These are phyloP conservation scores for Aplodontia rufa DNA, from an alignment of 2,113 vertebrate species.

Conservation along the genomic window DNA sequence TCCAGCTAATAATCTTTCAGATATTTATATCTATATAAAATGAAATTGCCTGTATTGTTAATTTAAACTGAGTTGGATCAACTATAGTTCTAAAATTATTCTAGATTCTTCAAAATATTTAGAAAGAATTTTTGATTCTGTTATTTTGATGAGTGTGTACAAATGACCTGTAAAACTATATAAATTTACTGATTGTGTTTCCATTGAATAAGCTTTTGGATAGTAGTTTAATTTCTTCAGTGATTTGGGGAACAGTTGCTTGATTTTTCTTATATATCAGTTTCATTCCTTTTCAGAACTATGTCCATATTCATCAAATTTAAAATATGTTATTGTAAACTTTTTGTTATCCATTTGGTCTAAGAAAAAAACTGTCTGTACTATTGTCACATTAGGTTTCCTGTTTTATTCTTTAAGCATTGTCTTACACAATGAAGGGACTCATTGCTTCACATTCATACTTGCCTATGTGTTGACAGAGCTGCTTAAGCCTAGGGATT, in stretches of 20 bases:
- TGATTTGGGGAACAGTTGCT: background rate
- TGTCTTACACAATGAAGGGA: too few relatives aligned
- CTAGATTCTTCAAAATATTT: background rate
- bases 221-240: background rate
- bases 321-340: background rate
- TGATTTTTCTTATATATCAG: background rate
- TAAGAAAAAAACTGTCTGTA: background rate
- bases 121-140: background rate
- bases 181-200: background rate
- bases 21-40: background rate
- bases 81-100: background rate
- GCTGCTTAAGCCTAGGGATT: too few relatives aligned
- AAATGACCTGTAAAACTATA: background rate
- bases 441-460: too few relatives aligned
- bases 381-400: too few relatives aligned
- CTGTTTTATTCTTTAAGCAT: too few relatives aligned
- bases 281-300: background rate
- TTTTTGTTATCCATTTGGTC: background rate
- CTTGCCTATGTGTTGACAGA: too few relatives aligned
- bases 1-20: background rate
- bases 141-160: background rate
- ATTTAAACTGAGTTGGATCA: background rate
- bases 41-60: background rate
- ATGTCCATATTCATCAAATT: background rate
- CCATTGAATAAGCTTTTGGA: background rate